Percentiles rank a stretch among this genome's conserved stretches.
Conservation (phyloP, 2,888 invertebrate genomes). For the Phortica okadai region DNA sequence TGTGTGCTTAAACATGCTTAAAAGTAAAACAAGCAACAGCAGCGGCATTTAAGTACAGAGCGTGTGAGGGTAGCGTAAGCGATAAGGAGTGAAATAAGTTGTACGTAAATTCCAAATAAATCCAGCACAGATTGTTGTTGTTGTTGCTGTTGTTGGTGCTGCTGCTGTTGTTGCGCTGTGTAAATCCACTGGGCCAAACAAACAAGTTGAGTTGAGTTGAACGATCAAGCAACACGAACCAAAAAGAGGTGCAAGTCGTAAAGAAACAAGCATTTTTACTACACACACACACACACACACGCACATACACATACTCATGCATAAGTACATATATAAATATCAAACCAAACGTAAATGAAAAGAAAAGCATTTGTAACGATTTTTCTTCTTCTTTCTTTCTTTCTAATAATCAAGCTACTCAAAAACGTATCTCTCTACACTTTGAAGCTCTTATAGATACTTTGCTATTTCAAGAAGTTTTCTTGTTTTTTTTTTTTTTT, state of each 20-base stretch:
- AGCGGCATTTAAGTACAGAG: background rate
- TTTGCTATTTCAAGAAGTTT: background rate
- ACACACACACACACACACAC: background rate
- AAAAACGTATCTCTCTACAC: background rate
- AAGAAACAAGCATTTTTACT: background rate
- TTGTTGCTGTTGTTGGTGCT: background rate
- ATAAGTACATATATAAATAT: background rate
- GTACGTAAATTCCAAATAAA: constrained; percentile 23
- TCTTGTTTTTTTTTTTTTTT: background rate
- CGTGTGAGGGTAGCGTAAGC: too few species aligned
- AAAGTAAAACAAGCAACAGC: background rate
- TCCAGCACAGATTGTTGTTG: constrained; percentile 9
- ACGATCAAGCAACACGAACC: background rate
- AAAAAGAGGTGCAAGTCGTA: too few species aligned
- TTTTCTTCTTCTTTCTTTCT: constrained; percentile 34
- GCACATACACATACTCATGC: background rate
- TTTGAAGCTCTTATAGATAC: background rate
- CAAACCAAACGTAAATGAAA: constrained; percentile 49
- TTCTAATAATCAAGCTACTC: background rate
- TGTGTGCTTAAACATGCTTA: background rate
- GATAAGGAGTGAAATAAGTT: background rate
- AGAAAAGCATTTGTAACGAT: constrained; percentile 65
- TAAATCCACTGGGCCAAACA: constrained; percentile 26
- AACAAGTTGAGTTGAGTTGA: constrained; percentile 26
- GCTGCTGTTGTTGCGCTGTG: constrained; percentile 6